These are phyloP conservation scores for Acromyrmex charruanus DNA, from an alignment of 1,140 invertebrate genomes.

Conservation along the genomic window DNA sequence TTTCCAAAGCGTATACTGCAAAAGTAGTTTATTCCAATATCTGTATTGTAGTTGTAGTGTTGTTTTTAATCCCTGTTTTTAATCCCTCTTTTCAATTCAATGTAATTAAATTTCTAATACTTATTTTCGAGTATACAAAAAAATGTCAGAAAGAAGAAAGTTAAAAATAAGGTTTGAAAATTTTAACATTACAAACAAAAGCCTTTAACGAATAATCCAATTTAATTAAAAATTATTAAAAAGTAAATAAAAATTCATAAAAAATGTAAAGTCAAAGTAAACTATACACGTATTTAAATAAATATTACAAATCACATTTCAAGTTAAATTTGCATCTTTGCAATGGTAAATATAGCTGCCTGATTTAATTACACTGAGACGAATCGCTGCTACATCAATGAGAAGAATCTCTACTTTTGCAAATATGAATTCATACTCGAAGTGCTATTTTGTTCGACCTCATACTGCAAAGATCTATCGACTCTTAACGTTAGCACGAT, in stretches of 20 bases:
- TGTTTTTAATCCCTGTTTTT: neutral
- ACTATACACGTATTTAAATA: neutral
- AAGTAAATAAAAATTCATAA: neutral
- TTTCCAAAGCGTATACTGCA: neutral
- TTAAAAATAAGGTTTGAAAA: neutral
- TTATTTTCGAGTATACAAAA: neutral
- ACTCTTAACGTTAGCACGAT: constrained; percentile 17
- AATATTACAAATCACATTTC: neutral
- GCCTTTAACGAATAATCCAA: neutral
- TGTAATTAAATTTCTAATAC: neutral
- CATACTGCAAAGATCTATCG: neutral
- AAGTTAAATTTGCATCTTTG: neutral
- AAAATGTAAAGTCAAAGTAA: neutral
- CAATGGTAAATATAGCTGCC: neutral
- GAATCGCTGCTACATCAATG: neutral
- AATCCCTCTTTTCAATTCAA: neutral
- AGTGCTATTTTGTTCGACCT: neutral
- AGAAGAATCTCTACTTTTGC: neutral
- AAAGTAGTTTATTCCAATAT: constrained; percentile 16
- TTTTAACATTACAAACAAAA: neutral
- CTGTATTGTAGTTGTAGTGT: neutral
- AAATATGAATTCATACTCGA: neutral
- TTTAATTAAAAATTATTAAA: neutral
- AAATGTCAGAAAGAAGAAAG: neutral
- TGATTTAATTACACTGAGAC: neutral